Evolutionary conservation across 2,888 invertebrate genomes (phyloP).

Genomic region (Polyommatus icarus): DNA sequence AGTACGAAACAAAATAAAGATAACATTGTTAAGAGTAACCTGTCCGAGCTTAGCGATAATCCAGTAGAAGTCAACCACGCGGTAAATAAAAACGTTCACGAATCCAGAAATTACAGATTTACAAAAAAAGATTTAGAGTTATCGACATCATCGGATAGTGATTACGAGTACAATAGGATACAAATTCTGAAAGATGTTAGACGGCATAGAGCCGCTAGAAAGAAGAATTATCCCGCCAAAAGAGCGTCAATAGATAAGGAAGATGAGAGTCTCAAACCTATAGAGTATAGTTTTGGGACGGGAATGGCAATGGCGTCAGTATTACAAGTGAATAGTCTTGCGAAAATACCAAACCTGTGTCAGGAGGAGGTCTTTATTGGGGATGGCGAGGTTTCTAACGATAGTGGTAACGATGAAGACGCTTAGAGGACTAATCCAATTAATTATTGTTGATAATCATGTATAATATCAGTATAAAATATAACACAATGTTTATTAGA

Average conservation of each 20-base stretch:
- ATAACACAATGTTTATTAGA: background rate
- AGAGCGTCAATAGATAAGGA: constrained; percentile 50
- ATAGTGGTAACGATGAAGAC: constrained; percentile 73
- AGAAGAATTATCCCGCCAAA: constrained; percentile 59
- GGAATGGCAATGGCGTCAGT: constrained; percentile 76
- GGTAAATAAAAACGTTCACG: constrained; percentile 45
- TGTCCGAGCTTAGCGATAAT: constrained; percentile 52
- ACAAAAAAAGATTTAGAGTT: constrained; percentile 64
- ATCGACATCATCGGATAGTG: constrained; percentile 63
- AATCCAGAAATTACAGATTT: constrained; percentile 50
- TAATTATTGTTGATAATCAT: background rate
- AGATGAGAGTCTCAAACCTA: constrained; percentile 68
- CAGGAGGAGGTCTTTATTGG: constrained; percentile 72
- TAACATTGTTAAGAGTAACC: constrained; percentile 43
- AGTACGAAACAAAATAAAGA: constrained; percentile 34
- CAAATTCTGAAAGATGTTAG: constrained; percentile 61
- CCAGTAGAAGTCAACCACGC: constrained; percentile 43
- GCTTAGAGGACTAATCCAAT: constrained; percentile 32
- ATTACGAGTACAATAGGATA: constrained; percentile 54
- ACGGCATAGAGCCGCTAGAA: constrained; percentile 57
- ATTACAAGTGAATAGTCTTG: constrained; percentile 57
- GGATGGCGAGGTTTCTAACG: constrained; percentile 70
- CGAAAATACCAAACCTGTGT: constrained; percentile 52
- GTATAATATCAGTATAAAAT: background rate
- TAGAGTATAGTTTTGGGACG: constrained; percentile 73